Percentiles rank a stretch among this genome's conserved stretches.
Conservation (phyloP, 2,888 invertebrate species). For the Cerastis rubricosa region DNA sequence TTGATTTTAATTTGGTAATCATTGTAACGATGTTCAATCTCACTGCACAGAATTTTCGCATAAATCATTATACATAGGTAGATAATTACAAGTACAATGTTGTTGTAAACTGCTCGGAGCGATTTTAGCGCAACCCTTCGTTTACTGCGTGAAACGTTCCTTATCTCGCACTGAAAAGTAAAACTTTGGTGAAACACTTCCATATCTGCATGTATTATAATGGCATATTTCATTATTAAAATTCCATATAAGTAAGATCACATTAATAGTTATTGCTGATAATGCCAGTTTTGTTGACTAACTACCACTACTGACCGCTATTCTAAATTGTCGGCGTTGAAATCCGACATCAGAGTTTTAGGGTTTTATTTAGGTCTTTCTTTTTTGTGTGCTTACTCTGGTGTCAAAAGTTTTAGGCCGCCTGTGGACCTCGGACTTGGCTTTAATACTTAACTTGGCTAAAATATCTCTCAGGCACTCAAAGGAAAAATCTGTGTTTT, state of each 20-base stretch:
- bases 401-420: too few relatives aligned
- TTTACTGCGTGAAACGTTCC: constrained; percentile 3
- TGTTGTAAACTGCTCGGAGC: constrained; percentile 39
- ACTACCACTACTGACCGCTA: background rate
- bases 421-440: too few relatives aligned
- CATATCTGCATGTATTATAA: background rate
- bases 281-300: background rate
- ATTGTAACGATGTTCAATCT: background rate
- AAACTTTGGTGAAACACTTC: background rate
- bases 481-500: too few relatives aligned
- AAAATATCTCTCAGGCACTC: too few relatives aligned
- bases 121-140: constrained; percentile 4
- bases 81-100: constrained; percentile 11
- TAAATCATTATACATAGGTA: constrained; percentile 41
- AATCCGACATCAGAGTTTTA: background rate
- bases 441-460: too few relatives aligned
- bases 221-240: background rate
- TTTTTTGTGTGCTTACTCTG: too few relatives aligned
- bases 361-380: background rate
- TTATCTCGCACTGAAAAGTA: constrained; percentile 23
- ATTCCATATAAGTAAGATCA: background rate
- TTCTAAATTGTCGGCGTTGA: background rate
- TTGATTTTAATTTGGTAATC: too few relatives aligned
- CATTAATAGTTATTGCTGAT: background rate
- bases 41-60: constrained; percentile 13